Percentiles rank a stretch among this genome's conserved stretches.
Conservation (phyloP, 2,797 vertebrate genomes). For the Spondyliosoma cantharus region DNA sequence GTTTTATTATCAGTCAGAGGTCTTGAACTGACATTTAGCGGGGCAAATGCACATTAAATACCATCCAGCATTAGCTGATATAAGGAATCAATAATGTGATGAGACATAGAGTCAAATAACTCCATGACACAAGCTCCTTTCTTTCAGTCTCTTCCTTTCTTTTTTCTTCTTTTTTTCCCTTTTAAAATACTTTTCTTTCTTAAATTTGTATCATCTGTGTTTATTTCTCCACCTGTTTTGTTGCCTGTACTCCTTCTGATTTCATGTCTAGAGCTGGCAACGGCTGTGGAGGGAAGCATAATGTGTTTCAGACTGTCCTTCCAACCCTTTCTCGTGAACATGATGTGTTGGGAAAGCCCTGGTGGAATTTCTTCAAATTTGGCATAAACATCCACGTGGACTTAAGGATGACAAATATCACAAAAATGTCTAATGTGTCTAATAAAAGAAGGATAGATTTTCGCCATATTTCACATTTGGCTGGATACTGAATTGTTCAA, state of each 20-base stretch:
- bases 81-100: constrained; percentile 51
- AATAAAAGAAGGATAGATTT: background rate
- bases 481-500: background rate
- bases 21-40: constrained; percentile 52
- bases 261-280: too few relatives aligned
- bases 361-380: too few relatives aligned
- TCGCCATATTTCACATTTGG: background rate
- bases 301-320: too few relatives aligned
- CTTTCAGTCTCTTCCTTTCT: background rate
- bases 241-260: background rate
- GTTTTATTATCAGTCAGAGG: constrained; percentile 20
- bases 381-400: too few relatives aligned
- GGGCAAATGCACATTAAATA: constrained; percentile 38
- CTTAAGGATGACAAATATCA: too few relatives aligned
- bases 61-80: constrained; percentile 26
- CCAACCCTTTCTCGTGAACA: too few relatives aligned
- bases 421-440: too few relatives aligned
- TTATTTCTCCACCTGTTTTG: background rate
- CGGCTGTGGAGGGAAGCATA: too few relatives aligned
- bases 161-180: background rate
- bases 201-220: constrained; percentile 3
- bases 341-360: too few relatives aligned
- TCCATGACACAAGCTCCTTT: background rate
- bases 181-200: background rate
- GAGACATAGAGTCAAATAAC: constrained; percentile 31